Base-by-base conservation (phyloP, 1,140 invertebrate genomes). In the Oreohelix idahoensis region DNA sequence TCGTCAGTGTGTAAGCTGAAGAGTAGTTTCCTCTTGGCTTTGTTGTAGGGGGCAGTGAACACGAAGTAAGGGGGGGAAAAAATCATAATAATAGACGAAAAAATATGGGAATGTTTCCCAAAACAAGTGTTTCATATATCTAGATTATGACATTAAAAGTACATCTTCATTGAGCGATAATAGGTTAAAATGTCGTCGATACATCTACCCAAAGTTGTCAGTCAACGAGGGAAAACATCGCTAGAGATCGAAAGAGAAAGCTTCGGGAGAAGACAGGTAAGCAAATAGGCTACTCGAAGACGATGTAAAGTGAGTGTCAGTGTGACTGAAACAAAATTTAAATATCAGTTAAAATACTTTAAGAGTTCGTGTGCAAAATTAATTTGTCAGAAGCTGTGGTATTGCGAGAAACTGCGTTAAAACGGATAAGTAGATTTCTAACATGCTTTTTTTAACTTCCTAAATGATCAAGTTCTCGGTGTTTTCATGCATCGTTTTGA, bases 181-280 rank as follows among this genome's bases (percentile, higher is more conserved):
- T 8, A 35, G 1, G 17, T 69, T 4, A 36, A 82, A 85, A 91
- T 92, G 91, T 89, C 91, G 23, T 89, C 88, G 11, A 86, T 88
- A 75, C 90, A 89, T 83, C 81, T 91, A 38, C 89, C 90, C 36
- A 86, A 87, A 85, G 91, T 90, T 38, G 87, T 90, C 38, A 84
- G 83, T 36, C 86, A 85, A 53, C 86, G 89, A 78, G 89, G 89
- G n/a, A 91, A 89, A 75, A 88, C 88, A 58, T 77, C 87, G n/a
- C 66, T 88, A 29, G 90, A 92, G 75, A 79, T 91, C 58, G 90
- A 92, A 78, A 79, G 91, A 70, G 91, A 92, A 85, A 91, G 89
- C 85, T 92, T 92, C 74, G 91, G 91, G 76, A 89, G 88, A 87
- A 88, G 85, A 83, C 91, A 92, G 89, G 91, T 92, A 84, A 86